Base-by-base conservation (phyloP, 2,888 invertebrate species). In the Seira ritae region DNA sequence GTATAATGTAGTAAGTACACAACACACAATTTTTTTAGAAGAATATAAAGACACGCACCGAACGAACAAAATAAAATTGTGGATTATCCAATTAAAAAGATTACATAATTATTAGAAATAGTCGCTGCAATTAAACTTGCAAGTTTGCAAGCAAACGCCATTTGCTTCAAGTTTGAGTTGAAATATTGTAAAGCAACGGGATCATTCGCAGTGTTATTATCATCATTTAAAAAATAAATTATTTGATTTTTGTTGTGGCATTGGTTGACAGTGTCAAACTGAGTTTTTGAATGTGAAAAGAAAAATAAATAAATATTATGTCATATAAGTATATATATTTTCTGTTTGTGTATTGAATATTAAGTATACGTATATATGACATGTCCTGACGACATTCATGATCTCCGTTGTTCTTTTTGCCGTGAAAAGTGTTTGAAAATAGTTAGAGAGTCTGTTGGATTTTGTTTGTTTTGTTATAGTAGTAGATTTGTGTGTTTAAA, bases 121-220 rank as follows among this genome's bases (percentile, higher is more conserved):
- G 20, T 31, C 31, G 17, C 37, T 46, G 42, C 17, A 42, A 6
- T 74, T n/a, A 20, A 24, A 15, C 6, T 74, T 17, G 24, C 31
- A 55, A n/a, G 2, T 2, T 31, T 31, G 31, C 8, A 4, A 31
- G 31, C 31, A 31, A 31, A 31, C n/a, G n/a, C n/a, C n/a, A n/a
- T n/a, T n/a, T n/a, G n/a, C n/a, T n/a, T n/a, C n/a, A n/a, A n/a
- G n/a, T n/a, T n/a, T n/a, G n/a, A n/a, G n/a, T n/a, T n/a, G n/a
- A n/a, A n/a, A n/a, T 31, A 8, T 55, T 55, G 55, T 2, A 55
- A 17, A 55, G 78, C 81, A 82, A 84, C 84, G 84, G 85, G 85
- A 84, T 79, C 85, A 86, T 87, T 88, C 87, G 87, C 88, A 88
- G 88, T 87, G 88, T 88, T 88, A 87, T 84, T 88, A 88, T 87